These are phyloP conservation scores for Temnopleurus reevesii DNA, from an alignment of 53 echinoderm and acorn worm genomes.

Conservation along the genomic window DNA sequence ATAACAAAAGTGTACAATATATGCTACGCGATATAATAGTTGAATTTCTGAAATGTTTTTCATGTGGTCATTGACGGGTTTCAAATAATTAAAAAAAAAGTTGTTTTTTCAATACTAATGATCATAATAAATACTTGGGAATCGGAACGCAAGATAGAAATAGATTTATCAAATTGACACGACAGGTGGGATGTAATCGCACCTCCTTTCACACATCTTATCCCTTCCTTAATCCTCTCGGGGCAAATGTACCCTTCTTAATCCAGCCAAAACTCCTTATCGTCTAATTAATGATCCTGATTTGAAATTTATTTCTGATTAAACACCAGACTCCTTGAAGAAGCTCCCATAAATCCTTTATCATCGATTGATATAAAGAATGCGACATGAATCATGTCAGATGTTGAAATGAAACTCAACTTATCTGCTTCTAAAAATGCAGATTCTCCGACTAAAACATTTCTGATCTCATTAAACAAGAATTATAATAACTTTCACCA, in stretches of 20 bases:
- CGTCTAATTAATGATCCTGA: neutral
- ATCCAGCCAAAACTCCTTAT: neutral
- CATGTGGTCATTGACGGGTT: too few relatives aligned
- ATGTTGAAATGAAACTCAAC: too few relatives aligned
- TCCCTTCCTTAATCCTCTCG: neutral
- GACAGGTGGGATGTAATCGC: neutral
- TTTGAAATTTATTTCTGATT: neutral
- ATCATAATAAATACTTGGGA: too few relatives aligned
- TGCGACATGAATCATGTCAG: neutral
- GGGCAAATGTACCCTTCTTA: neutral
- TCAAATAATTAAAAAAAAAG: too few relatives aligned
- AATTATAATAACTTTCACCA: neutral
- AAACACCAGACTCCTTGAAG: neutral
- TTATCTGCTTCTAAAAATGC: neutral
- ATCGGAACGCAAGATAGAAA: too few relatives aligned
- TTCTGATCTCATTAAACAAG: neutral
- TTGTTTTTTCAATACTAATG: too few relatives aligned
- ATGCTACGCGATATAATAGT: too few relatives aligned
- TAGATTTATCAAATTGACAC: neutral
- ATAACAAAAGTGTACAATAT: too few relatives aligned
- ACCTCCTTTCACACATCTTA: neutral
- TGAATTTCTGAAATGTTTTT: too few relatives aligned
- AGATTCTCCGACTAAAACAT: neutral
- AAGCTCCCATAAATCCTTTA: neutral
- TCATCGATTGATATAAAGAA: neutral